Percentiles rank a stretch among this genome's conserved stretches.
phyloP scores from a whole-genome alignment of 2,888 invertebrate species.

The Melipona bicolor region DNA sequence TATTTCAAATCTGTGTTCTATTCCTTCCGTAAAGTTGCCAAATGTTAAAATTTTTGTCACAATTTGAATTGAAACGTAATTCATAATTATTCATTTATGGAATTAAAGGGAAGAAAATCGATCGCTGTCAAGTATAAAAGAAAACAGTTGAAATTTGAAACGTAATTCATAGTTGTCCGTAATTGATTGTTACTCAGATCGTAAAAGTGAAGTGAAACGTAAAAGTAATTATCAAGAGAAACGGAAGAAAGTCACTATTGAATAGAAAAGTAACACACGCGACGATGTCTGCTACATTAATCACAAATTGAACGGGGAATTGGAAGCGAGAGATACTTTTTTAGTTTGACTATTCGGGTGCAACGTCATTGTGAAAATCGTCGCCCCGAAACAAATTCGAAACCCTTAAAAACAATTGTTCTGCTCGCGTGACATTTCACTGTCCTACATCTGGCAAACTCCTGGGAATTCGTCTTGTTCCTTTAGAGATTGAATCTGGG shows the following conservation, averaged over 20 bases:
- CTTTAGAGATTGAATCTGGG: slow-evolving; percentile 53
- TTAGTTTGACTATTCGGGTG: neutral
- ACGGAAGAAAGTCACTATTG: neutral
- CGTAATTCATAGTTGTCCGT: too few relatives aligned
- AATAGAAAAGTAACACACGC: neutral
- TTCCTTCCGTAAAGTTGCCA: too few relatives aligned
- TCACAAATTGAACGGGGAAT: slow-evolving; percentile 11
- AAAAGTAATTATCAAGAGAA: neutral
- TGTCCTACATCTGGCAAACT: slow-evolving; percentile 44
- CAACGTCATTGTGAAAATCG: neutral
- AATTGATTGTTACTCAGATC: too few relatives aligned
- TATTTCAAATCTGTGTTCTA: too few relatives aligned
- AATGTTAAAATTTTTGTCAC: too few relatives aligned
- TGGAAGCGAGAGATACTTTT: neutral
- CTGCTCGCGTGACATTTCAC: slow-evolving; percentile 35
- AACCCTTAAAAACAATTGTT: slow-evolving; percentile 45
- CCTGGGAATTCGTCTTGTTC: slow-evolving; percentile 51
- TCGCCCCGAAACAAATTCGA: slow-evolving; percentile 30
- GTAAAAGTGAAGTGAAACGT: too few relatives aligned
- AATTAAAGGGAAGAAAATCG: too few relatives aligned
- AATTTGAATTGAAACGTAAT: too few relatives aligned
- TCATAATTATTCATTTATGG: too few relatives aligned
- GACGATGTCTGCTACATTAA: neutral
- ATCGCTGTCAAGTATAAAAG: too few relatives aligned
- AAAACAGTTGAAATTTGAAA: too few relatives aligned